Conservation (phyloP, 2,113 vertebrate species). For the Sylvia atricapilla region DNA sequence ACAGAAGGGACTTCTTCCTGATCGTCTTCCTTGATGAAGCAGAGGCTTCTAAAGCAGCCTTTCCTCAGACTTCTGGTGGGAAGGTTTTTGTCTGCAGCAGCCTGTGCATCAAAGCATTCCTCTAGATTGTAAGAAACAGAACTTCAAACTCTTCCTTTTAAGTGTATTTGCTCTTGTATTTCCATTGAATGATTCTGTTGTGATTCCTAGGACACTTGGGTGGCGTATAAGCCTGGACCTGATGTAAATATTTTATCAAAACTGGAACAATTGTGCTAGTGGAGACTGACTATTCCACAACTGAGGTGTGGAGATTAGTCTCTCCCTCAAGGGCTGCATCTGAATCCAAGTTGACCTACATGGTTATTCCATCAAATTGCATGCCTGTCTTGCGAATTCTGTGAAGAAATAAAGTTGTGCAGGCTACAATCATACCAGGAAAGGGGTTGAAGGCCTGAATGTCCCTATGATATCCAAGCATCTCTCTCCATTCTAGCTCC, state of each 20-base stretch:
- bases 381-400: not conserved
- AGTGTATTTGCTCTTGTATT: not conserved
- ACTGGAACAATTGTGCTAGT: not conserved
- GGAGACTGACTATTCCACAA: not conserved
- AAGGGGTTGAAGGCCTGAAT: not conserved
- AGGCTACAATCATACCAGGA: not conserved
- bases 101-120: not conserved
- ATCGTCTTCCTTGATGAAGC: not conserved
- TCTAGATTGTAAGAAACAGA: not conserved
- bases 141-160: not conserved
- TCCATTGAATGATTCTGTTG: not conserved
- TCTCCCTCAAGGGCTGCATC: not conserved
- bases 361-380: not conserved
- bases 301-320: not conserved
- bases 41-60: not conserved
- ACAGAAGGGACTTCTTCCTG: not conserved
- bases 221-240: not conserved
- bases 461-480: not conserved
- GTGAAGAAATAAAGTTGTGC: not conserved
- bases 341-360: not conserved
- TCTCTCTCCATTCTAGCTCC: not conserved
- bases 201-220: not conserved
- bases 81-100: not conserved
- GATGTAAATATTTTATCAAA: not conserved
- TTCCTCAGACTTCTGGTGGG: not conserved